Evolutionary conservation across 1,140 invertebrate genomes (phyloP), one percentile per base, ranked within the genome.

Genomic region (Papilio xuthus): DNA sequence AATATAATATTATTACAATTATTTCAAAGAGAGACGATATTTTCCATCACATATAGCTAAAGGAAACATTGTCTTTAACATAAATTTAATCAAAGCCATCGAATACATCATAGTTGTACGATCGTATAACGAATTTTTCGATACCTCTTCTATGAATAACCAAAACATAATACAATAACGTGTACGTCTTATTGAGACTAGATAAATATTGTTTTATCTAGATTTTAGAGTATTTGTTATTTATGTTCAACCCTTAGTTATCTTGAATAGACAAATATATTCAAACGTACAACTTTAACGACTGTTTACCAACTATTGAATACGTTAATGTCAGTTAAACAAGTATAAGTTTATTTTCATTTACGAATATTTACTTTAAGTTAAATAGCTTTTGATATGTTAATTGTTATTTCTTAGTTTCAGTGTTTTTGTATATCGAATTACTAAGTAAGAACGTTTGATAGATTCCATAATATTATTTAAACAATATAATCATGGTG

Each of bases 281-380:
- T 67, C 60, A 67, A 67, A 67, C 26, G 26, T n/a, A 67, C 26
- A 67, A 26, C 60, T 67, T 67, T 67, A 67, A 67, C 60, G 32
- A 67, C 15, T 67, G 60, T 67, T 67, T 67, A 15, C 13, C 13
- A 28, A 67, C 60, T 28, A 67, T 56, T 23, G 26, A 9, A 67
- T 28, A 67, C 12, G 32, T 28, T 67, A 60, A 28, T 67, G 26
- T 15, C 26, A 6, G 13, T 32, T 28, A 28, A 67, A 32, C 60
- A 28, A 67, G 26, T 28, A 3, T 28, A 32, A 4, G 26, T 67
- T 67, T 67, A 32, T n/a, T 9, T 60, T 28, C 4, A 60, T 2
- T 26, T 26, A 12, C 23, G 9, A 60, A 20, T 60, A 60, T 4
- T 56, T 56, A 56, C 20, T 15, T 47, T 47, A 13, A 60, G 28